These are phyloP conservation scores for Drosophila sordidapex DNA, from an alignment of 2,888 invertebrate species.

Conservation along the genomic window DNA sequence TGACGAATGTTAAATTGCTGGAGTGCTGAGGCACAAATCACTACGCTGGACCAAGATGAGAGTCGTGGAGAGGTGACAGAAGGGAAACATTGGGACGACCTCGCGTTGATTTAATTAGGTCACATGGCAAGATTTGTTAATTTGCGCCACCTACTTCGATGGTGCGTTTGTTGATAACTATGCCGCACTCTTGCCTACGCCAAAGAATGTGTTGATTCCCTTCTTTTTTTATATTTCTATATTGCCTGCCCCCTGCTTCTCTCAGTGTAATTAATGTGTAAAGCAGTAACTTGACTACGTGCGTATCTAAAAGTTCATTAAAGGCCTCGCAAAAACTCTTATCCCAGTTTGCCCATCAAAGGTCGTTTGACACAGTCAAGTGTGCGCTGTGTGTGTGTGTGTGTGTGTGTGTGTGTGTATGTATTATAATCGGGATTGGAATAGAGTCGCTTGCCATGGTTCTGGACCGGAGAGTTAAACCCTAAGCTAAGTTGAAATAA, in stretches of 20 bases:
- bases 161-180: constrained; percentile 66
- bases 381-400: constrained; percentile 19
- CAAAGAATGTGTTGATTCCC: constrained; percentile 43
- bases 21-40: constrained; percentile 44
- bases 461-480: constrained; percentile 20
- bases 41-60: background rate
- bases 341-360: constrained; percentile 71
- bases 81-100: constrained; percentile 47
- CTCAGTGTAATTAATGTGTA: constrained; percentile 71
- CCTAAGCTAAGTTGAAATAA: constrained; percentile 65
- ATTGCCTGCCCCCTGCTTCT: background rate
- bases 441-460: constrained; percentile 19
- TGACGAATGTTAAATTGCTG: constrained; percentile 78
- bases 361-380: constrained; percentile 71
- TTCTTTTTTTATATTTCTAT: background rate
- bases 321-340: constrained; percentile 56
- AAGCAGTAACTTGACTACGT: constrained; percentile 57
- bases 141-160: constrained; percentile 81
- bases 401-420: background rate
- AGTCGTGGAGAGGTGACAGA: background rate
- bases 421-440: constrained; percentile 5
- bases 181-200: constrained; percentile 41
- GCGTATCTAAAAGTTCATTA: constrained; percentile 75
- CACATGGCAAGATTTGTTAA: constrained; percentile 79
- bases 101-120: constrained; percentile 77